Base-by-base conservation (phyloP, 2,888 invertebrate species). In the Zhengitettix transpicula region DNA sequence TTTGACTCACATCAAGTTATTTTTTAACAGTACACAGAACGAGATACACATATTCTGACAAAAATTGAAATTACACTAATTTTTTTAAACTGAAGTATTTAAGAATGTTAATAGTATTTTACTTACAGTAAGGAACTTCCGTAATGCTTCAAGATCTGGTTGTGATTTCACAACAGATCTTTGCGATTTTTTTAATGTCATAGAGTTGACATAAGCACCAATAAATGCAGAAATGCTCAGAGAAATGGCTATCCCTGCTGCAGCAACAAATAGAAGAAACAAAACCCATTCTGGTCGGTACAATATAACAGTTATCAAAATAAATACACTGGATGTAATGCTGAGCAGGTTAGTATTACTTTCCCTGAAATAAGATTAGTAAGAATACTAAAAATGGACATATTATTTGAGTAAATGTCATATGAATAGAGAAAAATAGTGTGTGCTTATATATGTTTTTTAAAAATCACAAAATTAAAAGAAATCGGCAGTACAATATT, bases 71-170 rank as follows among this genome's bases (percentile, higher is more conserved):
- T n/a, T n/a, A n/a, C n/a, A 28, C 7, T 28, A 28, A 28, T 28
- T 2, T 28, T 7, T 28, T 28, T 28, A 28, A 5, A 28, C 28
- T 28, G 7, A 28, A 28, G 7, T 28, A 28, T 28, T 28, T 28
- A 28, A 7, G 28, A 28, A 28, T 28, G 7, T 28, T 28, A 28
- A 28, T 28, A 28, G 28, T 7, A 28, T 2, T 28, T 28, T 47
- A 59, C 59, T 57, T 52, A 62, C 62, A 15, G 56, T 58, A 52
- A 62, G 60, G 51, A 58, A 62, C n/a, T 58, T 57, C 10, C 58
- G 52, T 57, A 60, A 51, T 9, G 58, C 59, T 42, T 60, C 57
- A 10, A 58, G 41, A 17, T 60, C 58, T 51, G 58, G 60, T 15
- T 57, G 16, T 9, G 58, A 57, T 42, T 55, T 58, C 41, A 52